A percentile compares a stretch with the other conserved stretches of the same genome.
These are phyloP conservation scores for Smittia sp. DNA, from an alignment of 2,888 invertebrate genomes.

Conservation along the genomic window DNA sequence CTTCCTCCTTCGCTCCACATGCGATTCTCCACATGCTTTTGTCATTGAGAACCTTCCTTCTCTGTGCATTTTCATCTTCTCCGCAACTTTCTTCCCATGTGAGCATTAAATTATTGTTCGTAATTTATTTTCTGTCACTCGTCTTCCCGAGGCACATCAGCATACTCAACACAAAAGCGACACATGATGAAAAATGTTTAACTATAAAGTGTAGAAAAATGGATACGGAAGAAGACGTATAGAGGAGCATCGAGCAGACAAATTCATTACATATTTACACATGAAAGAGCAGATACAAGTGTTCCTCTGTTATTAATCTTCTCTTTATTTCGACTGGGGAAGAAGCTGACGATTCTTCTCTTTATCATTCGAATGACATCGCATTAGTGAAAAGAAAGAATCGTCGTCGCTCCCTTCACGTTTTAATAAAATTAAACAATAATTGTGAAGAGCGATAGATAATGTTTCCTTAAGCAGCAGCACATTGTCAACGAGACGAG, in stretches of 20 bases:
- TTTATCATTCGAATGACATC: conserved; percentile 2
- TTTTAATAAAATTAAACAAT: conserved; percentile 21
- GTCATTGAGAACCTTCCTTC: background rate
- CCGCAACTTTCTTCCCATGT: conserved; percentile 2
- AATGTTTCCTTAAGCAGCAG: background rate
- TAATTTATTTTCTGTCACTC: conserved; percentile 40
- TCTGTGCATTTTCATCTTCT: conserved; percentile 8
- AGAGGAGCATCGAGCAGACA: background rate
- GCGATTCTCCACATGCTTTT: background rate
- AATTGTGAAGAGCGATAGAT: background rate
- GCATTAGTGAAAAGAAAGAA: no score
- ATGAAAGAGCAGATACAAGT: conserved; percentile 35
- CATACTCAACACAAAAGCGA: conserved; percentile 20
- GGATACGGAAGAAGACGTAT: no score
- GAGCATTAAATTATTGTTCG: conserved; percentile 36
- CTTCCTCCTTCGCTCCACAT: background rate
- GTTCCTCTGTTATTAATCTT: conserved; percentile 36
- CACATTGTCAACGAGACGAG: background rate
- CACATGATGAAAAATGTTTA: conserved; percentile 34
- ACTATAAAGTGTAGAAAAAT: conserved; percentile 32
- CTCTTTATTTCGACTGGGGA: background rate
- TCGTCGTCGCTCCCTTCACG: background rate
- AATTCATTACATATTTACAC: conserved; percentile 34
- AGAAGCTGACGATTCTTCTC: background rate
- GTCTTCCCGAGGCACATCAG: background rate